phyloP scores from a whole-genome alignment of 2,113 vertebrate species.

The Triplophysa siluroides region DNA sequence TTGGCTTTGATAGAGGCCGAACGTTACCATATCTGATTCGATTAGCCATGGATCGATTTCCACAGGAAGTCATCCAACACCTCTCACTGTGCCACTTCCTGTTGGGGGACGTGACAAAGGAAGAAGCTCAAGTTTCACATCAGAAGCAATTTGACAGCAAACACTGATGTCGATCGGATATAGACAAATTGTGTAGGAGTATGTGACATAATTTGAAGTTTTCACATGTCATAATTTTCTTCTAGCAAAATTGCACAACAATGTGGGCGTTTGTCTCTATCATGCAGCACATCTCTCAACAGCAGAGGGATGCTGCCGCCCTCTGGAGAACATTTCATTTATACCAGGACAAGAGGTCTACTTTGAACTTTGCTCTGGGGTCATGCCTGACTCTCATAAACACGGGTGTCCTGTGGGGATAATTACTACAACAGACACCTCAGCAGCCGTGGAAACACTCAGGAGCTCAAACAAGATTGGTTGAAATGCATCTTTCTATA shows the following conservation, averaged over 20 bases:
- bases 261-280: not conserved
- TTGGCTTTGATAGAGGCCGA: no score
- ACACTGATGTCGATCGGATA: not conserved
- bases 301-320: slow-evolving; percentile 27
- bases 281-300: not conserved
- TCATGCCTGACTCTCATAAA: slow-evolving; percentile 48
- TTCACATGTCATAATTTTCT: not conserved
- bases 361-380: slow-evolving; percentile 57
- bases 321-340: slow-evolving; percentile 46
- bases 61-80: slow-evolving; percentile 48
- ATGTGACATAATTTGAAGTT: not conserved
- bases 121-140: slow-evolving; percentile 40
- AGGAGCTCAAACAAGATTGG: not conserved
- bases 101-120: not conserved
- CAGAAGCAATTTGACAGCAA: slow-evolving; percentile 16
- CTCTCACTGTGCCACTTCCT: slow-evolving; percentile 51
- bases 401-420: slow-evolving; percentile 59
- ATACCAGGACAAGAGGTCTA: slow-evolving; percentile 37
- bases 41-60: slow-evolving; percentile 48
- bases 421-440: slow-evolving; percentile 52
- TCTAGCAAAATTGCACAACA: not conserved
- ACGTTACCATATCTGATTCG: slow-evolving; percentile 35
- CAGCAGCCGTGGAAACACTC: slow-evolving; percentile 4
- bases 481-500: not conserved
- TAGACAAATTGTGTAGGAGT: not conserved